Evolutionary conservation across 2,888 invertebrate genomes (phyloP), one percentile per base, ranked within the genome.

Genomic region (Xestobium rufovillosum): DNA sequence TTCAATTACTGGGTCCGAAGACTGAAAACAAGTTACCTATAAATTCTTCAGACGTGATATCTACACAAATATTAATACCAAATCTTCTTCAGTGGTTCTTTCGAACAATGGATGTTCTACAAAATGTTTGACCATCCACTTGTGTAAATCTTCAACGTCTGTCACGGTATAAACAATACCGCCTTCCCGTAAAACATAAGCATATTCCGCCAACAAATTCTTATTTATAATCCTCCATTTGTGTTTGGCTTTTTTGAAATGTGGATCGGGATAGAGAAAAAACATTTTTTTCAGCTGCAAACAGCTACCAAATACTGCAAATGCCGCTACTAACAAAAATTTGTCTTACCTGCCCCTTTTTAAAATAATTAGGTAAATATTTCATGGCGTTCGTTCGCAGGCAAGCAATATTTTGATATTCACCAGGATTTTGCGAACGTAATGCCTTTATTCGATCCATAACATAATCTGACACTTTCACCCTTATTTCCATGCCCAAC

Each of bases 191-290:
- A 98, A 69, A 26, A 94, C 81, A 70, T 91, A 98, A 0, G 97
- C 97, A 73, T 98, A 99, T 67, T 98, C 98, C 2, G 96, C 89
- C 13, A 99, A 69, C 19, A 97, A 69, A 51, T 84, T 83, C 52
- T 84, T 80, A 60, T 91, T 97, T 44, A 99, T 91, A 43, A 99
- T 98, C 41, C 98, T 75, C 98, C 98, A 98, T 66, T 98, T 98
- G 61, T 97, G 95, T 68, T 98, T 98, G 1, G 94, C 83, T 59
- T 85, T 92, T 65, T 98, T 99, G 65, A 99, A 99, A 69, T 99
- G 98, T 16, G 98, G 98, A 70, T 98, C 98, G 14, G 98, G 98
- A 66, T 95, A 98, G 11, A 99, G 70, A 66, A 99, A 97, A 66
- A 99, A 98, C 84, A 99, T 90, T 69, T 96, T 96, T 43, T 80